These are phyloP conservation scores for Trilocha varians DNA, from an alignment of 2,888 invertebrate species.

Conservation along the genomic window DNA sequence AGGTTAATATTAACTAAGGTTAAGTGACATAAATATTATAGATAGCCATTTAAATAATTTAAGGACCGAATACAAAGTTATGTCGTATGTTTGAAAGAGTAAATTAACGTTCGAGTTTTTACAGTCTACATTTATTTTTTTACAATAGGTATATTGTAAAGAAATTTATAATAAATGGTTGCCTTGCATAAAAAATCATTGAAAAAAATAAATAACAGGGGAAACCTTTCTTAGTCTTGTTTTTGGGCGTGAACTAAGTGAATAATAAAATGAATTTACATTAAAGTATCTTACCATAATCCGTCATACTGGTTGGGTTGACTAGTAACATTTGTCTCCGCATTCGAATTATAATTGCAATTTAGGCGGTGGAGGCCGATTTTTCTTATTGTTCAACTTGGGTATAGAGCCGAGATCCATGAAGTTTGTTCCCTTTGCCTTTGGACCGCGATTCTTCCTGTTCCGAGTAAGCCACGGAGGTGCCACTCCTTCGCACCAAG, in stretches of 20 bases:
- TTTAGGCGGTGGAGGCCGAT: slow-evolving; percentile 61
- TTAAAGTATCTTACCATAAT: slow-evolving; percentile 37
- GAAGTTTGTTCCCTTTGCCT: slow-evolving; percentile 21
- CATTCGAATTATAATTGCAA: slow-evolving; percentile 37
- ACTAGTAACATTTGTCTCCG: slow-evolving; percentile 55
- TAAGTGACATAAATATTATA: background rate
- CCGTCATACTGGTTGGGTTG: slow-evolving; percentile 58
- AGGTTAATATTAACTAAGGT: background rate
- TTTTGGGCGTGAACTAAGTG: too few species aligned
- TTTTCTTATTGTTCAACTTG: slow-evolving; percentile 43
- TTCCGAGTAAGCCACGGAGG: slow-evolving; percentile 49
- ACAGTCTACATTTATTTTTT: too few species aligned
- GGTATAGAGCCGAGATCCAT: slow-evolving; percentile 40
- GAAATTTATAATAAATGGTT: background rate
- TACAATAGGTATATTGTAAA: too few species aligned
- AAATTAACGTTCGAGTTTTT: too few species aligned
- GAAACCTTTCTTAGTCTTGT: too few species aligned
- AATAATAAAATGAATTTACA: background rate
- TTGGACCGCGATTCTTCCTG: slow-evolving; percentile 14
- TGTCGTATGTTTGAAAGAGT: too few species aligned
- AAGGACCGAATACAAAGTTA: too few species aligned
- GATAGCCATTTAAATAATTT: background rate
- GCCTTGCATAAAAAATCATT: too few species aligned
- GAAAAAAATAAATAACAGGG: too few species aligned
- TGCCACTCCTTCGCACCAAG: slow-evolving; percentile 74